Conservation (phyloP, 2,888 invertebrate species). For the Dryobotodes eremita region DNA sequence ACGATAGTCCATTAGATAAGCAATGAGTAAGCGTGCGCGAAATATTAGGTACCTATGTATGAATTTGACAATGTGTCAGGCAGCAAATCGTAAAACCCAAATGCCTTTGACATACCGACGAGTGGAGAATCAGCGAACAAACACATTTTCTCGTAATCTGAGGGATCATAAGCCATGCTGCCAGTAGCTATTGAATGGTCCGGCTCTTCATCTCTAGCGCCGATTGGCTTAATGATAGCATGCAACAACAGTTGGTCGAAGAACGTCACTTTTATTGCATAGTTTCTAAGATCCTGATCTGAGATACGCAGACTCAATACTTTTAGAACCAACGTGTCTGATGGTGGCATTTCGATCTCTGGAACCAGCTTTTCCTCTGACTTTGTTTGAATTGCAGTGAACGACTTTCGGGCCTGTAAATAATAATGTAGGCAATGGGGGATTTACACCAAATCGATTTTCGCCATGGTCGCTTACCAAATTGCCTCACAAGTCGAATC, state of each 20-base stretch:
- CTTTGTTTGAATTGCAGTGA: neutral
- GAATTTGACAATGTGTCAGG: neutral
- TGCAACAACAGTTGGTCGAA: constrained; percentile 78
- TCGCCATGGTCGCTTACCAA: neutral
- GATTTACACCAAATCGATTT: neutral
- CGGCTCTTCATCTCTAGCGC: constrained; percentile 64
- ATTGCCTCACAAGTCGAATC: neutral
- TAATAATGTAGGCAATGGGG: neutral
- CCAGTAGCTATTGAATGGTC: constrained; percentile 72
- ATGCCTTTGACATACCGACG: constrained; percentile 72
- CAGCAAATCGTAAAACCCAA: neutral
- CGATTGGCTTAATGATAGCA: constrained; percentile 73
- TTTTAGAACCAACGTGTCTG: constrained; percentile 70
- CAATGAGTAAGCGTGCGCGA: neutral
- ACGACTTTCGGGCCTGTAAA: constrained; percentile 10
- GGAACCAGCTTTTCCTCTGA: neutral
- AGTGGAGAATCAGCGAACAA: constrained; percentile 82
- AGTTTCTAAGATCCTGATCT: constrained; percentile 72
- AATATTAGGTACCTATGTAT: neutral
- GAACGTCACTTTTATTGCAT: constrained; percentile 77
- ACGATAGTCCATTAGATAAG: neutral
- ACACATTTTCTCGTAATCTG: constrained; percentile 85
- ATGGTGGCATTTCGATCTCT: constrained; percentile 19
- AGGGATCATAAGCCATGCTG: constrained; percentile 81
- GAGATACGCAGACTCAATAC: constrained; percentile 75